Evolutionary conservation across 2,113 vertebrate species (phyloP).

Genomic region (Sporophila hypoxantha): DNA sequence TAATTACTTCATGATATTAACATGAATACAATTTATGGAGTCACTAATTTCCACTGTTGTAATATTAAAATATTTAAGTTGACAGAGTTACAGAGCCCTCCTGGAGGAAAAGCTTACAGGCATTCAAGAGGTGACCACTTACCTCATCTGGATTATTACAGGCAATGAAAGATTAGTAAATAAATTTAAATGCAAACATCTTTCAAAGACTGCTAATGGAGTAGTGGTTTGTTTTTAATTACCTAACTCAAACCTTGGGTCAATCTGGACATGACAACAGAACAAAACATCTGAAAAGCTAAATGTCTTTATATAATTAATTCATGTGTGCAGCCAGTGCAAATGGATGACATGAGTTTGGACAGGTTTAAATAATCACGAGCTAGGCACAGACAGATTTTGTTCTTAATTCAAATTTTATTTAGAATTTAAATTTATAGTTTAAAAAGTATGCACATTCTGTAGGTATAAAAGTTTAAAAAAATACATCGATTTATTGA

Average conservation of each 20-base stretch:
- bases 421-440: conserved; percentile 61
- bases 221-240: background rate
- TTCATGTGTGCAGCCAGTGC: background rate
- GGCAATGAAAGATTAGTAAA: background rate
- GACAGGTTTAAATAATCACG: conserved; percentile 4
- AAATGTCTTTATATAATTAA: background rate
- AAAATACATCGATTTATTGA: conserved; percentile 66
- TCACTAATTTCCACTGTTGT: conserved; percentile 17
- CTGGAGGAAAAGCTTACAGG: background rate
- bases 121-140: background rate
- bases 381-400: conserved; percentile 2
- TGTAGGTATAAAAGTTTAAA: conserved; percentile 64
- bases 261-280: background rate
- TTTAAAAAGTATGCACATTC: conserved; percentile 64
- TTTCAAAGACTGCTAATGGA: background rate
- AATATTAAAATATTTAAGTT: background rate
- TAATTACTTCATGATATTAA: background rate
- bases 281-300: background rate
- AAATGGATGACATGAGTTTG: background rate
- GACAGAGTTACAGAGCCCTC: background rate
- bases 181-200: conserved; percentile 2
- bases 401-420: conserved; percentile 61
- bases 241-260: background rate
- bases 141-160: background rate
- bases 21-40: background rate